Conservation (phyloP, 2,888 invertebrate genomes). For the Resseliella maxima region DNA sequence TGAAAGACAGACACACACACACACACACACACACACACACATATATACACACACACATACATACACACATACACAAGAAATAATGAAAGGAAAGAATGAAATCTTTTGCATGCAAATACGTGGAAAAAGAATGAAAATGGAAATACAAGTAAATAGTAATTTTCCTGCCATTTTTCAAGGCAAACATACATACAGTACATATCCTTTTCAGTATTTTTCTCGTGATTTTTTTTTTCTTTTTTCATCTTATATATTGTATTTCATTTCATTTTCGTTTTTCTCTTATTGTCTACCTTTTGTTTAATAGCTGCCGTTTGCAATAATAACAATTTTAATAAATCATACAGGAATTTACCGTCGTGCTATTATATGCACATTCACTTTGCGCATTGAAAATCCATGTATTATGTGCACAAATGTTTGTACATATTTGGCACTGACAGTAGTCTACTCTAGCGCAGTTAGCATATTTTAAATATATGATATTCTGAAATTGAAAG, state of each 20-base stretch:
- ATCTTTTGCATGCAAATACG: neutral
- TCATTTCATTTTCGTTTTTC: neutral
- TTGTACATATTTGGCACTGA: too few species aligned
- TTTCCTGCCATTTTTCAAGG: neutral
- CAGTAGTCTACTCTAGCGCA: neutral
- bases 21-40: neutral
- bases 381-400: neutral
- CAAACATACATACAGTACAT: neutral
- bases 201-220: too few species aligned
- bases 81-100: too few species aligned
- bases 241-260: neutral
- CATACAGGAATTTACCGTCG: neutral
- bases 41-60: too few species aligned
- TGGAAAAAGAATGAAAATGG: too few species aligned
- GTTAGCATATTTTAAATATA: neutral
- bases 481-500: neutral
- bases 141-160: neutral
- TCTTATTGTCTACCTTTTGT: neutral
- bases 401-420: neutral
- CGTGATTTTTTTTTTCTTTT: neutral
- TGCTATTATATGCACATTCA: neutral
- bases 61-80: too few species aligned
- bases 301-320: conserved; percentile 19
- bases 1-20: neutral
- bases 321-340: conserved; percentile 41